These are phyloP conservation scores for Andrena hattorfiana DNA, from an alignment of 2,888 invertebrate species.

Conservation along the genomic window DNA sequence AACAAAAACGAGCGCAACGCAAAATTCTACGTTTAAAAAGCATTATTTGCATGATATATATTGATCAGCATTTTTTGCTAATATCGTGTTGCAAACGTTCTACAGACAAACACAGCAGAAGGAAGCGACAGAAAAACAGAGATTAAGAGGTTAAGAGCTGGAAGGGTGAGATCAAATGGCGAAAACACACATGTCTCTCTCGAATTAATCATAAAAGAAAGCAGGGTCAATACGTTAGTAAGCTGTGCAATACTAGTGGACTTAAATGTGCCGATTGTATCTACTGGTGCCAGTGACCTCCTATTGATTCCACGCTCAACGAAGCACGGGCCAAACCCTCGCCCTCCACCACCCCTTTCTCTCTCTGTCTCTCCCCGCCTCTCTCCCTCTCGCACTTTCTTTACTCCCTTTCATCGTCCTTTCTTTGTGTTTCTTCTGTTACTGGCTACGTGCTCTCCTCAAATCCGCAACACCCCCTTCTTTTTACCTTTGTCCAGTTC, in stretches of 20 bases:
- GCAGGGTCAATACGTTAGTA: slow-evolving; percentile 42
- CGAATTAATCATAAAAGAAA: slow-evolving; percentile 47
- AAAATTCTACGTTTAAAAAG: background rate
- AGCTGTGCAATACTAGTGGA: slow-evolving; percentile 61
- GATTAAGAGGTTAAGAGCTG: too few relatives aligned
- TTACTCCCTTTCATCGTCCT: slow-evolving; percentile 40
- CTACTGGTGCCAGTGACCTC: slow-evolving; percentile 84
- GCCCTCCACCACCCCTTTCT: slow-evolving; percentile 27
- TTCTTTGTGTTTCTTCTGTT: slow-evolving; percentile 38
- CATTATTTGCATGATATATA: background rate
- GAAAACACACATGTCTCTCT: slow-evolving; percentile 20
- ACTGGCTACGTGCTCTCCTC: slow-evolving; percentile 33
- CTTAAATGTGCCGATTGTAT: slow-evolving; percentile 83
- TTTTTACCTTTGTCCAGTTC: slow-evolving; percentile 29
- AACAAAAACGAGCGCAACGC: background rate
- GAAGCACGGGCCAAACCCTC: slow-evolving; percentile 80
- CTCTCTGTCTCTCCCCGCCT: slow-evolving; percentile 34
- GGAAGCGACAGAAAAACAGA: background rate
- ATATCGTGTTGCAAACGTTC: background rate
- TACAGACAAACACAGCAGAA: background rate
- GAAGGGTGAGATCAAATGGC: background rate
- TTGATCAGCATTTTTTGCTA: background rate
- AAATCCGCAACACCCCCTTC: slow-evolving; percentile 39
- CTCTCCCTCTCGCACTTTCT: slow-evolving; percentile 21
- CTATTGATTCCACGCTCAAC: slow-evolving; percentile 83